These are phyloP conservation scores for Sander vitreus DNA, from an alignment of 2,113 vertebrate genomes.

Conservation along the genomic window DNA sequence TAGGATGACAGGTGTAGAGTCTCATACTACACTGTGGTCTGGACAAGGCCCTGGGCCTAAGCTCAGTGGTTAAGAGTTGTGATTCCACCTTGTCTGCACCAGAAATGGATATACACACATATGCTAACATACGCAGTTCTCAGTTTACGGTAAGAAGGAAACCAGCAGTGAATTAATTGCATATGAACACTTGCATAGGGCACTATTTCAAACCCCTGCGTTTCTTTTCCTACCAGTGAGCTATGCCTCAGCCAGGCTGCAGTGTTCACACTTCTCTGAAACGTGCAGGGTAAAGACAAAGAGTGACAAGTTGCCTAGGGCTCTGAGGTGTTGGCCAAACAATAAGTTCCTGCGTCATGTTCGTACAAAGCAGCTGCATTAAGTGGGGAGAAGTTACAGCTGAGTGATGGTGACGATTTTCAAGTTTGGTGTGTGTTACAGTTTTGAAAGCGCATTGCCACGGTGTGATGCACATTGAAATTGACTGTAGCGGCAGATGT, in stretches of 20 bases:
- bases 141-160: conserved; percentile 17
- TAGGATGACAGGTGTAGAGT: conserved; percentile 67
- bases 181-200: conserved; percentile 22
- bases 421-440: background rate
- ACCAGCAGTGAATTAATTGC: conserved; percentile 45
- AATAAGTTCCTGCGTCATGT: conserved; percentile 10
- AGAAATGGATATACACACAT: conserved; percentile 30
- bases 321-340: conserved; percentile 13
- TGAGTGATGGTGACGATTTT: background rate
- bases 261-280: conserved; percentile 30
- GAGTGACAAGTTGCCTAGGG: background rate
- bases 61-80: conserved; percentile 48
- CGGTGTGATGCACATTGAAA: conserved; percentile 19
- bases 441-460: conserved; percentile 16
- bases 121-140: background rate
- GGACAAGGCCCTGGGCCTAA: conserved; percentile 38
- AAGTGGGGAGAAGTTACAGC: background rate
- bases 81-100: conserved; percentile 59
- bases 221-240: conserved; percentile 29
- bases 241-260: background rate
- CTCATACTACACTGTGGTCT: conserved; percentile 56
- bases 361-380: background rate
- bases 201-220: conserved; percentile 28
- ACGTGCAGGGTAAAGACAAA: background rate
- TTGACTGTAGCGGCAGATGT: conserved; percentile 3